These are phyloP conservation scores for Drosophila bipectinata DNA, from an alignment of 1,140 invertebrate species.

Conservation along the genomic window DNA sequence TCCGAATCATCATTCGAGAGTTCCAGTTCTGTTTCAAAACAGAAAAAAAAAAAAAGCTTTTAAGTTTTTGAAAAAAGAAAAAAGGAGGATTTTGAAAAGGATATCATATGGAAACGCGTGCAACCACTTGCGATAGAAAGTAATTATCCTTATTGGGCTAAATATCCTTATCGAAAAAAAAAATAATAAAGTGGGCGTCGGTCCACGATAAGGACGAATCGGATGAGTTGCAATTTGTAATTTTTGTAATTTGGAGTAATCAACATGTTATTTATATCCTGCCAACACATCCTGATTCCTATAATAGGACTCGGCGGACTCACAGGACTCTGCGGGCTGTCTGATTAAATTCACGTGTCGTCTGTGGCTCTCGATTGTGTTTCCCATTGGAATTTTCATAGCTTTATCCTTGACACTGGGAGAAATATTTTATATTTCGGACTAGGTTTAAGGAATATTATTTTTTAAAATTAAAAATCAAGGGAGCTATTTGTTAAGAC, in stretches of 20 bases:
- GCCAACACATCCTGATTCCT: slow-evolving; percentile 22
- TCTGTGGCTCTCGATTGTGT: slow-evolving; percentile 55
- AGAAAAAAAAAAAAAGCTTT: neutral
- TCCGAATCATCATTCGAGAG: slow-evolving; percentile 81
- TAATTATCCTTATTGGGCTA: slow-evolving; percentile 53
- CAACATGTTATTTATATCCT: slow-evolving; percentile 71
- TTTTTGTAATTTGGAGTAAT: slow-evolving; percentile 42
- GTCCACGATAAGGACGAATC: neutral
- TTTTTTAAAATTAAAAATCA: neutral
- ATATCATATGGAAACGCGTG: slow-evolving; percentile 36
- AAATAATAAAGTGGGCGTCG: neutral
- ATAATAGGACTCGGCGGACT: slow-evolving; percentile 2
- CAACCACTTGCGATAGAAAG: slow-evolving; percentile 55
- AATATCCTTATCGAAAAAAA: neutral
- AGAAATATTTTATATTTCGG: neutral
- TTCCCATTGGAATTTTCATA: slow-evolving; percentile 69
- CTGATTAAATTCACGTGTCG: slow-evolving; percentile 83
- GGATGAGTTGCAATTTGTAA: slow-evolving; percentile 16
- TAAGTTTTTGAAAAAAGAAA: neutral
- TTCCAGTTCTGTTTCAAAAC: slow-evolving; percentile 59
- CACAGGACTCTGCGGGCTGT: slow-evolving; percentile 42
- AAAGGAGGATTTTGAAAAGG: neutral
- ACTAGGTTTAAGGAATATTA: neutral
- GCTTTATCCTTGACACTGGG: neutral
- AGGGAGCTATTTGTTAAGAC: too few species aligned